Percentiles rank a stretch among this genome's conserved stretches.
phyloP scores from a whole-genome alignment of 2,113 vertebrate species.

The Glareola pratincola region DNA sequence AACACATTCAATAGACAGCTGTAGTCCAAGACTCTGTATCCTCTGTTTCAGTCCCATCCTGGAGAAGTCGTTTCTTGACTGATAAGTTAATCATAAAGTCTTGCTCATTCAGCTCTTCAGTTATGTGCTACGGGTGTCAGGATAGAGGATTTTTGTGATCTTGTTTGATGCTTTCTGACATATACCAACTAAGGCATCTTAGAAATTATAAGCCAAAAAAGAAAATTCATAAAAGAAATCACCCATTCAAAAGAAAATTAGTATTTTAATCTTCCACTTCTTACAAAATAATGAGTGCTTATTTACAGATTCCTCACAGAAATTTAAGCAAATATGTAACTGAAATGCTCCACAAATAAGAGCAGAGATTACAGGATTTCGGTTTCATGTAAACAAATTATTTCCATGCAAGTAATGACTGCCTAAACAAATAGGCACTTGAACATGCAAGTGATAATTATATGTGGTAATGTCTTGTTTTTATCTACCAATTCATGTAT shows the following conservation, averaged over 20 bases:
- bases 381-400: not conserved
- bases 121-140: not conserved
- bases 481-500: not conserved
- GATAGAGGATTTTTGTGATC: not conserved
- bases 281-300: not conserved
- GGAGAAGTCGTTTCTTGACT: not conserved
- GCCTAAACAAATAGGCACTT: not conserved
- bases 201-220: not conserved
- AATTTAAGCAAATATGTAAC: not conserved
- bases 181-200: not conserved
- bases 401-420: not conserved
- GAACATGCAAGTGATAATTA: not conserved
- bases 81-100: not conserved
- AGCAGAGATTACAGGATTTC: not conserved
- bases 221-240: not conserved
- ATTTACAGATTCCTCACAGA: not conserved
- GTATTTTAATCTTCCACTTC: not conserved
- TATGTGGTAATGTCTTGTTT: not conserved
- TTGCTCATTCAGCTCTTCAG: not conserved
- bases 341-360: not conserved
- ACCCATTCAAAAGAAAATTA: not conserved
- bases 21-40: not conserved
- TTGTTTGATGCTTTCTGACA: not conserved
- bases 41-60: not conserved
- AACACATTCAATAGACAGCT: not conserved